Base-by-base conservation (phyloP, 2,888 invertebrate species). In the Andrena hattorfiana region DNA sequence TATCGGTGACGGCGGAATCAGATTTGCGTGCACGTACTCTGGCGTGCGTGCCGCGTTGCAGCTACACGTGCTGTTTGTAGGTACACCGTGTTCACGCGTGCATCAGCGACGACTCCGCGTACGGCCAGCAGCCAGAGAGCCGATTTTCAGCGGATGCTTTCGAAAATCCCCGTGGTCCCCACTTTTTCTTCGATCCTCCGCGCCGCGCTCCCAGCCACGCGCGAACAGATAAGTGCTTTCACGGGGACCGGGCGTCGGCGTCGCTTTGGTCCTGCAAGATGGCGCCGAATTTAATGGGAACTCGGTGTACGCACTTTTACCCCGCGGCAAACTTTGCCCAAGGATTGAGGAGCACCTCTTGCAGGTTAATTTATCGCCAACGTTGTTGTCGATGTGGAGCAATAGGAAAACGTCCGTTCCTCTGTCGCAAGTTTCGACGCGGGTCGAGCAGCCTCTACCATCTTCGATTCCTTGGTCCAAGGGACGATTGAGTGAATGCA, bases 11-110 rank as follows among this genome's bases (percentile, higher is more conserved):
- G 49, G 54, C 28, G 72, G 64, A 68, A 69, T 81, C 78, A 64
- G 78, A 81, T 81, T 81, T 73, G 84, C 80, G 76, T 70, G 71
- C 66, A 32, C 70, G 73, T 48, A 76, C 77, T 62, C 26, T 42
- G 77, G 77, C 67, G 77, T 73, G 49, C 70, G 66, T 71, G 66
- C 30, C 66, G 1, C 51, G n/a, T 42, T 62, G 60, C 63, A 63
- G 78, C 54, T 35, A 78, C 78, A 56, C 64, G 20, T 8, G 67
- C 60, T 16, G 54, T 28, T 56, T n/a, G 63, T 32, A 26, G 26
- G 35, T 32, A 64, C 76, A 63, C 48, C 42, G 49, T n/a, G 67
- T 28, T 42, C 32, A 49, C 54, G 30, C 56, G 54, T 54, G 30
- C 68, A 42, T 13, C 54, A 13, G 23, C 48, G 30, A 48, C 48